Conservation (phyloP, 2,113 vertebrate genomes). For the Sylvia atricapilla region DNA sequence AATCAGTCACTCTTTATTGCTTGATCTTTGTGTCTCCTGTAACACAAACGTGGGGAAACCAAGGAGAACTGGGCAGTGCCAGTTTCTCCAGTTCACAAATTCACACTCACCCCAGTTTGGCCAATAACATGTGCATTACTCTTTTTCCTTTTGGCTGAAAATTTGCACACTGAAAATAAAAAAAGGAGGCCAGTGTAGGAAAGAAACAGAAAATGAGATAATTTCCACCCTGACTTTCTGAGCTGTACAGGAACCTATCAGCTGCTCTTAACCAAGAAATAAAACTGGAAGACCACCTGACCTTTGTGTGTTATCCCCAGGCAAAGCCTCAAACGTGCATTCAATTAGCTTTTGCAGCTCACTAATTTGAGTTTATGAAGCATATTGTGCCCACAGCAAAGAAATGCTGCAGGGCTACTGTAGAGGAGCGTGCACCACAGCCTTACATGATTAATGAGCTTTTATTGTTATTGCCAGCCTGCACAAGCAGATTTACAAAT, state of each 20-base stretch:
- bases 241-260: not conserved
- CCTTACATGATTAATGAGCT: not conserved
- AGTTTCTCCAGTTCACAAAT: not conserved
- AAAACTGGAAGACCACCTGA: conserved; percentile 23
- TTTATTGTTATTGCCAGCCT: not conserved
- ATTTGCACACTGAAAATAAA: not conserved
- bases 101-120: not conserved
- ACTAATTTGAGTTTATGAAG: conserved; percentile 57
- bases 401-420: conserved; percentile 22
- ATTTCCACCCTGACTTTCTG: not conserved
- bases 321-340: not conserved
- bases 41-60: not conserved
- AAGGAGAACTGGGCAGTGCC: not conserved
- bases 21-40: not conserved
- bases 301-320: not conserved
- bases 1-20: not conserved
- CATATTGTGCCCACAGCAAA: conserved; percentile 30
- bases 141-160: not conserved
- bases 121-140: not conserved
- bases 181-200: not conserved
- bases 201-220: not conserved
- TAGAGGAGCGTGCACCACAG: not conserved
- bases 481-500: not conserved
- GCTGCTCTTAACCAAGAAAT: not conserved
- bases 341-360: conserved; percentile 36